Conservation (phyloP, 2,113 vertebrate genomes). For the Cyanoliseus patagonus region DNA sequence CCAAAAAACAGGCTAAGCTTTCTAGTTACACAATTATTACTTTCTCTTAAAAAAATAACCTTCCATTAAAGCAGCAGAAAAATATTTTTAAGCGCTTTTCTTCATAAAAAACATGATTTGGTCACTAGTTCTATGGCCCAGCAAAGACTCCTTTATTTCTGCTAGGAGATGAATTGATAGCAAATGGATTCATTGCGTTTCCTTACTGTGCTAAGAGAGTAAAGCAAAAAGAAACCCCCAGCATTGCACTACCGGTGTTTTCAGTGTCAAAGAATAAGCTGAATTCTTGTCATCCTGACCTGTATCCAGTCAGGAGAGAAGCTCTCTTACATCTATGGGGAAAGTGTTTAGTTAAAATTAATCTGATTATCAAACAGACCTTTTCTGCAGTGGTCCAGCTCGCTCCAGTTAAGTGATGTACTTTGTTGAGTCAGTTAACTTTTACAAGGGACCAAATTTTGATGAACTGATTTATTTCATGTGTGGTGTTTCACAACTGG, state of each 20-base stretch:
- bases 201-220: background rate
- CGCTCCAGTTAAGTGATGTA: background rate
- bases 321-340: background rate
- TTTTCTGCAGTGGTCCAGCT: background rate
- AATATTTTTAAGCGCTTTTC: background rate
- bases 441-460: background rate
- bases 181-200: background rate
- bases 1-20: background rate
- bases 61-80: background rate
- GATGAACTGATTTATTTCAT: background rate
- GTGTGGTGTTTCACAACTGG: background rate
- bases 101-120: background rate
- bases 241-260: background rate
- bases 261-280: background rate
- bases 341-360: background rate
- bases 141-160: background rate
- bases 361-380: background rate
- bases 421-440: background rate
- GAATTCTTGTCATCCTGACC: background rate
- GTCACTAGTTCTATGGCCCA: background rate
- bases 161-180: background rate
- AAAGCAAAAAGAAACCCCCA: background rate
- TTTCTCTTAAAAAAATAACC: background rate
- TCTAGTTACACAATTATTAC: background rate
- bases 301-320: background rate